A percentile compares a stretch with the other conserved stretches of the same genome.
These are phyloP conservation scores for Fulmarus glacialis DNA, from an alignment of 2,113 vertebrate genomes.

Conservation along the genomic window DNA sequence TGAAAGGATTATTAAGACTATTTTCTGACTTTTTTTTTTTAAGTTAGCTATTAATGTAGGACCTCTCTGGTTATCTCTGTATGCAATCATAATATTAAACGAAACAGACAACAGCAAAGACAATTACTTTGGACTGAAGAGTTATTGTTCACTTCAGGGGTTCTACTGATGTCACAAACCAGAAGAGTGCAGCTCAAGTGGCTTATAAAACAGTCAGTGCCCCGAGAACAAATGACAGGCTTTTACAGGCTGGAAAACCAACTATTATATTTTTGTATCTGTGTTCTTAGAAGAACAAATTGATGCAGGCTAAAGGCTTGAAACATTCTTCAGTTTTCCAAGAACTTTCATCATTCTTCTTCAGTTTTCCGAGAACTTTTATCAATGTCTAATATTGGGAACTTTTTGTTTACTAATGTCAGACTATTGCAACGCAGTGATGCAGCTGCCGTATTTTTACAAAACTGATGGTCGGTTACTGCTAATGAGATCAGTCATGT, in stretches of 20 bases:
- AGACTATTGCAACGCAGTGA: neutral
- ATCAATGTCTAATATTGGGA: neutral
- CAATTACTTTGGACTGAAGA: neutral
- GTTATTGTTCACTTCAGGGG: neutral
- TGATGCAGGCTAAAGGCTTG: neutral
- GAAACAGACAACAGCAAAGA: neutral
- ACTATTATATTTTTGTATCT: slow-evolving; percentile 10
- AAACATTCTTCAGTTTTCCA: neutral
- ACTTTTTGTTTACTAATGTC: slow-evolving; percentile 18
- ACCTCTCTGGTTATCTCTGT: neutral
- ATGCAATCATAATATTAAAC: neutral
- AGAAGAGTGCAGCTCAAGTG: neutral
- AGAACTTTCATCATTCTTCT: neutral
- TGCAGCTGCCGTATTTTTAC: neutral
- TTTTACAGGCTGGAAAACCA: slow-evolving; percentile 1
- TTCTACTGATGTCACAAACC: neutral
- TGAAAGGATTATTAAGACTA: neutral
- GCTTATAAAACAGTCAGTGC: neutral
- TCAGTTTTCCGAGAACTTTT: neutral
- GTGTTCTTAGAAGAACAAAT: slow-evolving; percentile 7
- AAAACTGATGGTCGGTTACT: neutral
- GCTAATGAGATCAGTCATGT: neutral
- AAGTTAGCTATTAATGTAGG: neutral
- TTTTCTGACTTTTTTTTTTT: neutral
- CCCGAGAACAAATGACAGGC: neutral